Base-by-base conservation (phyloP, 2,113 vertebrate species). In the Agelaius phoeniceus region DNA sequence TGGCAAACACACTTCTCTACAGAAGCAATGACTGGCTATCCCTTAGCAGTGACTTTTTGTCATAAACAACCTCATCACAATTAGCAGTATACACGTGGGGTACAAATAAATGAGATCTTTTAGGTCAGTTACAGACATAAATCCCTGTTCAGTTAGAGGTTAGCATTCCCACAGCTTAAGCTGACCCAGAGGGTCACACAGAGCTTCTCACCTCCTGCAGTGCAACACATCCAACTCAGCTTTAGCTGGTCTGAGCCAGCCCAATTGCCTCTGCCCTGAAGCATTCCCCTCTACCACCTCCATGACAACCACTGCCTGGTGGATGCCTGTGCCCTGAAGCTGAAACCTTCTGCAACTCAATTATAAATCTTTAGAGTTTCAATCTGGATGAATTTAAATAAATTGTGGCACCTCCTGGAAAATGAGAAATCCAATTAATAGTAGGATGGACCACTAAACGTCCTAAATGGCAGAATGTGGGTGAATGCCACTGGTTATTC, bases 401-500 rank as follows among this genome's bases (percentile, higher is more conserved):
- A 92, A 78, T n/a, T 46, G 63, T 80, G 61, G 23, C 66, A 87
- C 28, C 69, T 95, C 72, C 79, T 73, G 43, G 44, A 87, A 94
- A 89, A 90, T 0, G 3, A 84, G 66, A 87, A 84, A 92, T 57
- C 13, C 9, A 79, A 15, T 66, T 66, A 57, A n/a, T 79, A 84
- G 88, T 33, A 90, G 57, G 65, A 88, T 1, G 19, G 79, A 84
- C 91, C 74, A 63, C 68, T 90, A 95, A 86, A 63, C 26, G 69
- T 73, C 69, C 94, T 94, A 97, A 93, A 90, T 78, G 79, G 89
- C 65, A 81, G 48, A 94, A 89, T 46, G 86, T 93, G 90, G 92
- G 76, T 95, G 90, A 94, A 96, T 94, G 66, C 61, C 90, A 95
- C 73, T 62, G 81, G 87, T 93, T 90, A 84, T 94, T 92, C 88